A percentile compares a stretch with the other conserved stretches of the same genome.
These are phyloP conservation scores for Drosophila equinoxialis DNA, from an alignment of 1,140 invertebrate genomes.

Conservation along the genomic window DNA sequence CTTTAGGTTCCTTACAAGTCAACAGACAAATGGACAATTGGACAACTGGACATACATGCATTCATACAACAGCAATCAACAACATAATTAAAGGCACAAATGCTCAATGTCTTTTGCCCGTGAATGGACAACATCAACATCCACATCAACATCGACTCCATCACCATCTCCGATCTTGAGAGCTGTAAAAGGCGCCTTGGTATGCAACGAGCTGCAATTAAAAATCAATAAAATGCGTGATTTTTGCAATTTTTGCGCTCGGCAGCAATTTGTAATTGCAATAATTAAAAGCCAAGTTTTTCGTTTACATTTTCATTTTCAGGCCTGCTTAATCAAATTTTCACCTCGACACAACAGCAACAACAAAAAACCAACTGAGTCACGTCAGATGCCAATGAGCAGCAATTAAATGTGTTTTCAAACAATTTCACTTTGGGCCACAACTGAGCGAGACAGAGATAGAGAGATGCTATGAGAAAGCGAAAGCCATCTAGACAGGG, in stretches of 20 bases:
- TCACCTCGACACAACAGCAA: constrained; percentile 53
- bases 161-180: constrained; percentile 10
- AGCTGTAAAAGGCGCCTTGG: constrained; percentile 44
- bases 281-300: constrained; percentile 64
- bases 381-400: constrained; percentile 49
- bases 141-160: constrained; percentile 33
- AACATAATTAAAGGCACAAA: constrained; percentile 81
- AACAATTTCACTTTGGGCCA: constrained; percentile 50
- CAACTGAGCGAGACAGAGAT: constrained; percentile 10
- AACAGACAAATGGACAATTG: constrained; percentile 59
- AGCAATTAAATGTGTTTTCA: constrained; percentile 62
- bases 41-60: constrained; percentile 15
- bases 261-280: constrained; percentile 78
- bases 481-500: not conserved
- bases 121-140: constrained; percentile 4
- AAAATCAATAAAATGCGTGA: constrained; percentile 82
- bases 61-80: constrained; percentile 60
- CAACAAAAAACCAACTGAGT: constrained; percentile 28
- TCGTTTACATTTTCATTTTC: not conserved
- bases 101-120: constrained; percentile 42
- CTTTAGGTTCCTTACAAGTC: constrained; percentile 55
- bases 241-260: constrained; percentile 76
- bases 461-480: constrained; percentile 1
- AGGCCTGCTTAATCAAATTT: constrained; percentile 67
- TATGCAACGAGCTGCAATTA: constrained; percentile 80